These are phyloP conservation scores for Nemotelus pantherinus DNA, from an alignment of 2,888 invertebrate species.

Conservation along the genomic window DNA sequence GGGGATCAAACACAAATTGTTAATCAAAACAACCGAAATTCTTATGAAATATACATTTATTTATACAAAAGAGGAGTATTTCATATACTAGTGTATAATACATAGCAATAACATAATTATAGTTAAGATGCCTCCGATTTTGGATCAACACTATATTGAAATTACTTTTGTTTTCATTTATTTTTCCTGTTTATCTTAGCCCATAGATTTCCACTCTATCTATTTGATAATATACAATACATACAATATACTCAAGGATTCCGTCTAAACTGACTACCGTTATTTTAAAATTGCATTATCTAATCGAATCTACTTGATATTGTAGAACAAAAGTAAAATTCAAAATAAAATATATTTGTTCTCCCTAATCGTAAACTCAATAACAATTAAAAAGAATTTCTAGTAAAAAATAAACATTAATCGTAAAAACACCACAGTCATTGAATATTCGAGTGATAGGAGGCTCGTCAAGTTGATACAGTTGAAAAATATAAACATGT, in stretches of 20 bases:
- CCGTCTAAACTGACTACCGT: slow-evolving; percentile 53
- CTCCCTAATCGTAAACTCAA: slow-evolving; percentile 1
- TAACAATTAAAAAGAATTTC: slow-evolving; percentile 40
- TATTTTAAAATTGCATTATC: slow-evolving; percentile 33
- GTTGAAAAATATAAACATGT: background rate
- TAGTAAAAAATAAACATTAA: slow-evolving; percentile 44
- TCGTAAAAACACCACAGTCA: slow-evolving; percentile 51
- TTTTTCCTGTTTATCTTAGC: slow-evolving; percentile 44
- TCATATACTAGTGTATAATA: slow-evolving; percentile 5
- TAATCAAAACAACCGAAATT: background rate
- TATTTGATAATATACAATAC: slow-evolving; percentile 45
- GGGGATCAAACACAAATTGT: background rate
- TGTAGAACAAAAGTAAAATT: slow-evolving; percentile 27
- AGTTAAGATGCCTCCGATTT: slow-evolving; percentile 55
- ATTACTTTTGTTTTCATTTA: slow-evolving; percentile 34
- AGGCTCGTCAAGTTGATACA: background rate
- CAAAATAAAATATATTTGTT: slow-evolving; percentile 15
- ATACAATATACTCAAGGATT: slow-evolving; percentile 40
- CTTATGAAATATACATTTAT: slow-evolving; percentile 46
- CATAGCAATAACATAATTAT: slow-evolving; percentile 45
- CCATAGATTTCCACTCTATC: slow-evolving; percentile 33
- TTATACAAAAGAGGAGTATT: slow-evolving; percentile 46
- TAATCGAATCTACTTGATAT: slow-evolving; percentile 43
- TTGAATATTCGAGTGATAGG: slow-evolving; percentile 38
- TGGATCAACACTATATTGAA: slow-evolving; percentile 51